Evolutionary conservation across 2,888 invertebrate species (phyloP).

Genomic region (Campoplex capitator): DNA sequence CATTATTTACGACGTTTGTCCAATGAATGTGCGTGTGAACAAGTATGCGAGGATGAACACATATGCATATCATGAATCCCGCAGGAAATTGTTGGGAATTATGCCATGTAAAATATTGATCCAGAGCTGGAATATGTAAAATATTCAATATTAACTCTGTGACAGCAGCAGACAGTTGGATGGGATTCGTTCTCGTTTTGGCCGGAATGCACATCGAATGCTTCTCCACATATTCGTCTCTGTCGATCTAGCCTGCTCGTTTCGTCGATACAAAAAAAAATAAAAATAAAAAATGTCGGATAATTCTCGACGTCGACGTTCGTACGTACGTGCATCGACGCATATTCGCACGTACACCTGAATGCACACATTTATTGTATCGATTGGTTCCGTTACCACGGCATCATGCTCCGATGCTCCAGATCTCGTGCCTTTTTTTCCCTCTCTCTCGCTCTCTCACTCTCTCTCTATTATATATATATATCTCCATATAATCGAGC

Average conservation of each 20-base stretch:
- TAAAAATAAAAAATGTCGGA: conserved; percentile 6
- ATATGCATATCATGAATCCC: conserved; percentile 30
- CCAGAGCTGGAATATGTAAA: conserved; percentile 55
- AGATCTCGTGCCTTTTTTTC: conserved; percentile 32
- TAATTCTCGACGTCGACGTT: conserved; percentile 54
- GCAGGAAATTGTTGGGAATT: conserved; percentile 62
- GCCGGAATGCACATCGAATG: conserved; percentile 7
- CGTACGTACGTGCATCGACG: conserved; percentile 13
- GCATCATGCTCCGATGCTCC: conserved; percentile 49
- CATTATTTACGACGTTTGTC: not conserved
- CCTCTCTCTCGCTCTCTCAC: not conserved
- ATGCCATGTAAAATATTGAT: conserved; percentile 66
- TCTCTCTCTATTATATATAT: not conserved
- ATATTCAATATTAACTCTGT: conserved; percentile 44
- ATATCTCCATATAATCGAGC: not conserved
- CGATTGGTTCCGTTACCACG: conserved; percentile 46
- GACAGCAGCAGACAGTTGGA: conserved; percentile 41
- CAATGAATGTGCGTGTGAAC: not conserved
- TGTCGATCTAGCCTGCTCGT: not conserved
- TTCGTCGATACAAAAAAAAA: not conserved
- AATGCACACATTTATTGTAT: conserved; percentile 27
- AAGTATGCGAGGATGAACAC: not conserved
- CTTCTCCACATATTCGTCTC: conserved; percentile 30
- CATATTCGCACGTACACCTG: not conserved
- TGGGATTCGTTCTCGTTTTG: conserved; percentile 56